Evolutionary conservation across 2,113 vertebrate species (phyloP), one percentile per base, ranked within the genome.

Genomic region (Catharus minimus): DNA sequence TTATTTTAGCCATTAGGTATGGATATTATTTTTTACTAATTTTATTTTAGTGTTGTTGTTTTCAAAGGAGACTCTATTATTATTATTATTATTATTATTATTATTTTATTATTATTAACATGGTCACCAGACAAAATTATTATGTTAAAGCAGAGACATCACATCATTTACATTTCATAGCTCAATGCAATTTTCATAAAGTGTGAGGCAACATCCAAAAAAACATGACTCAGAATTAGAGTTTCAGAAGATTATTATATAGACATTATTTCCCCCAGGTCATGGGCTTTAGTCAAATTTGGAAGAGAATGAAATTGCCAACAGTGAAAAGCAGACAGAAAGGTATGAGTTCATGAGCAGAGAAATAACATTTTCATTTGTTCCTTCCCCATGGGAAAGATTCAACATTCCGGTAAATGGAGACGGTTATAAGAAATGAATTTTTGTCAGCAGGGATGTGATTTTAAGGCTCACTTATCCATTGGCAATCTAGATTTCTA

Each of bases 361-460:
- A 98, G 98, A 99, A 99, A 99, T 99, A 99, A 99, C 98, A 99
- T 99, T 99, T 99, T 99, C 99, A 99, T 99, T 99, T 99, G 98
- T 99, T 99, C 98, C 97, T 98, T 98, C 98, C 98, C 98, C 98
- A 98, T 98, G 98, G 98, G 99, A 99, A 98, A 98, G 96, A 96
- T 98, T 98, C 98, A 98, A 98, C 98, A 98, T 99, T 98, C 98
- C 98, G 97, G 98, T 99, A 99, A 99, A 99, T 98, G 99, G 98
- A 99, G 98, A 98, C 98, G 95, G 98, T 99, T 98, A 99, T 99
- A 98, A 99, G 98, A 99, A 99, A 99, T 98, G 98, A 98, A 98
- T 98, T 98, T 98, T 98, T 98, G 98, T 99, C 97, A 97, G 98
- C 98, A 96, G 98, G 98, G 98, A 99, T 99, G 98, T 99, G 98